Percentiles rank a stretch among this genome's conserved stretches.
These are phyloP conservation scores for Cichlasoma orientale DNA, from an alignment of 2,797 vertebrate genomes.

Conservation along the genomic window DNA sequence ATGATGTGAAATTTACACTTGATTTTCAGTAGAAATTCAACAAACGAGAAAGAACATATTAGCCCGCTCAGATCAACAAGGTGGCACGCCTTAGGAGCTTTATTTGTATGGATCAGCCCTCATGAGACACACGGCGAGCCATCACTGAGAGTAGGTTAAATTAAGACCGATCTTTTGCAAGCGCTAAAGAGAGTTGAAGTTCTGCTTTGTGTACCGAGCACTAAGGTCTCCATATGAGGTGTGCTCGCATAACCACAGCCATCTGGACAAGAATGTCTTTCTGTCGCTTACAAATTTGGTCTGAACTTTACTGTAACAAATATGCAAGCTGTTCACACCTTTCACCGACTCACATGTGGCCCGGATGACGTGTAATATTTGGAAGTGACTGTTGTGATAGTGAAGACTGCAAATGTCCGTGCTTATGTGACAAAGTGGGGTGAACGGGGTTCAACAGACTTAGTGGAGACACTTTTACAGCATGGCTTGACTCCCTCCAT, in stretches of 20 bases:
- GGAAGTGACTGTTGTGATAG: slow-evolving; percentile 36
- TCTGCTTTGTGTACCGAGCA: not conserved
- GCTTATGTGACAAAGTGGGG: slow-evolving; percentile 33
- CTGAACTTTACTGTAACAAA: slow-evolving; percentile 64
- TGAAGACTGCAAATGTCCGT: slow-evolving; percentile 18
- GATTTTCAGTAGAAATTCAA: not conserved
- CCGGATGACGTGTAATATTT: slow-evolving; percentile 56
- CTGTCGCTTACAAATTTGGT: slow-evolving; percentile 56
- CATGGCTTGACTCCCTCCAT: slow-evolving; percentile 35
- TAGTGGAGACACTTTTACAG: slow-evolving; percentile 56
- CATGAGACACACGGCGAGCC: not conserved
- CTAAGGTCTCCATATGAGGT: slow-evolving; percentile 48
- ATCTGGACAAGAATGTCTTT: slow-evolving; percentile 63
- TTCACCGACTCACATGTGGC: slow-evolving; percentile 55
- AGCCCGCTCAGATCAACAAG: not conserved
- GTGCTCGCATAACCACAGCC: slow-evolving; percentile 59
- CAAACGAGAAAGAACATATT: not conserved
- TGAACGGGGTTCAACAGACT: slow-evolving; percentile 36
- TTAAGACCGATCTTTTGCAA: not conserved
- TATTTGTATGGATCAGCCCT: too few relatives aligned
- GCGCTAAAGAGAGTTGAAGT: not conserved
- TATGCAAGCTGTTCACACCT: slow-evolving; percentile 68
- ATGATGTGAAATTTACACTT: not conserved
- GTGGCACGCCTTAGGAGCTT: not conserved
- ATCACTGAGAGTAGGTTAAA: not conserved